Evolutionary conservation across 2,797 vertebrate species (phyloP).

Genomic region (Florisuga fusca): DNA sequence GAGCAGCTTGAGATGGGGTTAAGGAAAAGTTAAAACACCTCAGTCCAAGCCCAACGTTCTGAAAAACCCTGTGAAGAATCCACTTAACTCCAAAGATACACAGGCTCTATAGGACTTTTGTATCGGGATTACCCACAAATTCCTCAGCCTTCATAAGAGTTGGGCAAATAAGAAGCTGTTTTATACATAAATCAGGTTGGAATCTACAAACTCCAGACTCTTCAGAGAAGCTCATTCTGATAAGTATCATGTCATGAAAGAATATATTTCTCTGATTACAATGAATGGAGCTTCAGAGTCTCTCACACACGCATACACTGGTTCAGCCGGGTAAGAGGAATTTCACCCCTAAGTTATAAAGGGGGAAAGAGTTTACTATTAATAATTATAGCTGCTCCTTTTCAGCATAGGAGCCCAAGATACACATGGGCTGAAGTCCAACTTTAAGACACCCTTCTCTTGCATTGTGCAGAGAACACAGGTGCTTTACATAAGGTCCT

Average conservation of each 20-base stretch:
- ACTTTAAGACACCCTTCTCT: not conserved
- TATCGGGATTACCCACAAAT: not conserved
- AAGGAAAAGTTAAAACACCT: not conserved
- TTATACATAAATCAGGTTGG: not conserved
- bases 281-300: not conserved
- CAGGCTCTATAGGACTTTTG: not conserved
- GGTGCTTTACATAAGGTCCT: not conserved
- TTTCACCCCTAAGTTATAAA: not conserved
- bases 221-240: not conserved
- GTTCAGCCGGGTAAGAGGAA: not conserved
- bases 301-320: fast-evolving
- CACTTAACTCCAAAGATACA: not conserved
- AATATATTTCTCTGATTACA: not conserved
- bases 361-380: not conserved
- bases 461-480: not conserved
- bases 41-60: not conserved
- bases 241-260: not conserved
- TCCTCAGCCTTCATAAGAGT: not conserved
- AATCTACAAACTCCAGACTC: not conserved
- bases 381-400: not conserved
- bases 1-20: not conserved
- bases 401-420: not conserved
- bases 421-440: not conserved
- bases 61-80: not conserved
- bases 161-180: not conserved